A percentile compares a stretch with the other conserved stretches of the same genome.
Evolutionary conservation across 2,797 vertebrate species (phyloP).

Genomic region (Spea hammondii): DNA sequence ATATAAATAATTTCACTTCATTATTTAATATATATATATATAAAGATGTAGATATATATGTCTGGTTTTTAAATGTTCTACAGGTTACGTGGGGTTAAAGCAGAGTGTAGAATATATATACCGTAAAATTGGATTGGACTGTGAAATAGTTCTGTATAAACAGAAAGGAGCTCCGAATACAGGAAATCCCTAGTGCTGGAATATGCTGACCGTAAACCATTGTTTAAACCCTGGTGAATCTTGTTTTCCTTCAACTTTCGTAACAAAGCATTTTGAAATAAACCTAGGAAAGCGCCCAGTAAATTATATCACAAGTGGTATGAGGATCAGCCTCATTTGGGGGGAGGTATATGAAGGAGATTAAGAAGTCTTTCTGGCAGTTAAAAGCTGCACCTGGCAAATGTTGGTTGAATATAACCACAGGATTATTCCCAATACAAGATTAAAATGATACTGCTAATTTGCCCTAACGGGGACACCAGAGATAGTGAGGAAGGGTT

Average conservation of each 20-base stretch:
- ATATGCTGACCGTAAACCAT: constrained; percentile 15
- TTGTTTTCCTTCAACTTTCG: constrained; percentile 9
- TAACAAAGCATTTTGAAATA: constrained; percentile 27
- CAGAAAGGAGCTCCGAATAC: not conserved
- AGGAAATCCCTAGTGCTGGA: constrained; percentile 1
- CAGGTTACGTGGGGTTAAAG: no score
- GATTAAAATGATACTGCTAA: constrained; percentile 39
- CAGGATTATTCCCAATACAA: constrained; percentile 32
- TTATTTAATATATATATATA: no score
- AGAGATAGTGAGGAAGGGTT: not conserved
- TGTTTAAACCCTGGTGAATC: constrained; percentile 1
- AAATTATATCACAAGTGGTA: constrained; percentile 23
- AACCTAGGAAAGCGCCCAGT: not conserved
- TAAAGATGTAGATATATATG: no score
- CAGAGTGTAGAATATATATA: no score
- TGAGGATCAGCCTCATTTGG: constrained; percentile 14
- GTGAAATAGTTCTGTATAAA: not conserved
- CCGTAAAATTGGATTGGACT: not conserved
- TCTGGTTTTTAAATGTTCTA: no score
- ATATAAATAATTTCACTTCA: no score
- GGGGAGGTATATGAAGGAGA: constrained; percentile 25
- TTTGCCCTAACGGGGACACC: constrained; percentile 20
- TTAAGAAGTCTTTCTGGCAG: constrained; percentile 25
- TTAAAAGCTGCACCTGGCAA: constrained; percentile 36
- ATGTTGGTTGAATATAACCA: constrained; percentile 17